phyloP scores from a whole-genome alignment of 2,113 vertebrate genomes.

The Periophthalmodon schlosseri region DNA sequence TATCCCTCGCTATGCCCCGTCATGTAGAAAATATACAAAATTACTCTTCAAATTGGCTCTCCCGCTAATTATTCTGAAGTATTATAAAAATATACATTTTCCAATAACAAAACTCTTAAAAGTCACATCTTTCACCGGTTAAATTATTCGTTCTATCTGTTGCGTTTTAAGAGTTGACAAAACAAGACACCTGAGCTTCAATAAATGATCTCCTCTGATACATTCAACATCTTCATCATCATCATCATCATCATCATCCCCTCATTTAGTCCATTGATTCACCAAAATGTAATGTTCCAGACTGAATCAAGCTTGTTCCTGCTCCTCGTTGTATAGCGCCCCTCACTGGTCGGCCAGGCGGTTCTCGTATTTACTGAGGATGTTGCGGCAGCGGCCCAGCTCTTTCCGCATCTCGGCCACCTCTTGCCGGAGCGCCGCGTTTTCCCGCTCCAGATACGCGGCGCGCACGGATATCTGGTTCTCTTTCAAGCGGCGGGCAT shows the following conservation, averaged over 20 bases:
- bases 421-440: constrained; percentile 86
- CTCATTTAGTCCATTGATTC: constrained; percentile 53
- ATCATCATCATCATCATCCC: constrained; percentile 25
- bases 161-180: constrained; percentile 63
- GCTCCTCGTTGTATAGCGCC: constrained; percentile 28
- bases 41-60: constrained; percentile 75
- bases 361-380: constrained; percentile 89
- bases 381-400: constrained; percentile 87
- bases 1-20: constrained; percentile 53
- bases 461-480: constrained; percentile 93
- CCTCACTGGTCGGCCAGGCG: constrained; percentile 81
- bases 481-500: constrained; percentile 91
- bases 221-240: constrained; percentile 70
- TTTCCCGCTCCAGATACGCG: constrained; percentile 91
- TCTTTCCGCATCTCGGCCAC: constrained; percentile 90
- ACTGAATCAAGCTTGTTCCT: constrained; percentile 50
- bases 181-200: constrained; percentile 77
- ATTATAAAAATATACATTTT: constrained; percentile 85
- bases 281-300: constrained; percentile 48
- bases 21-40: constrained; percentile 83
- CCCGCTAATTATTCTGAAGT: constrained; percentile 69
- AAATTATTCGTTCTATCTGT: constrained; percentile 70
- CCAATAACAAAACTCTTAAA: constrained; percentile 80
- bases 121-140: constrained; percentile 71
- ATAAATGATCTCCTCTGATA: constrained; percentile 62